Conservation (phyloP, 2,888 invertebrate genomes). For the Xestobium rufovillosum region DNA sequence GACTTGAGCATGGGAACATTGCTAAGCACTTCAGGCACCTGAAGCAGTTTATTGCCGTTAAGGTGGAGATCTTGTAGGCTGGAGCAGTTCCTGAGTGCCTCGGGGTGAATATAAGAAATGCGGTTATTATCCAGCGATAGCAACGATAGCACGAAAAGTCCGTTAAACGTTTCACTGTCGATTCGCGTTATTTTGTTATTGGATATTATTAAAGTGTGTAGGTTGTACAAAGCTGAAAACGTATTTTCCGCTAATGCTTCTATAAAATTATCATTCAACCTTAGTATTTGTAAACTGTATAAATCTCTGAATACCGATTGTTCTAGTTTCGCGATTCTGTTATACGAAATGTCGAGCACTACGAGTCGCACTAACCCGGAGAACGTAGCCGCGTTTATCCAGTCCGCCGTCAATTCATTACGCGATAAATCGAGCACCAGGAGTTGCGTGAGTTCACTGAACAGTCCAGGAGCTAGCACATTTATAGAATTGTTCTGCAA, state of each 20-base stretch:
- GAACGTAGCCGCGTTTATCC: constrained; percentile 76
- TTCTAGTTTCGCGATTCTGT: constrained; percentile 67
- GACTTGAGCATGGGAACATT: constrained; percentile 70
- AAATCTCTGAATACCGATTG: constrained; percentile 69
- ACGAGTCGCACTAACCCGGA: constrained; percentile 67
- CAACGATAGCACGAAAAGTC: constrained; percentile 66
- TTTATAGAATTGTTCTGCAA: constrained; percentile 75
- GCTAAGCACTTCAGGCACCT: constrained; percentile 66
- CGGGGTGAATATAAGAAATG: constrained; percentile 65
- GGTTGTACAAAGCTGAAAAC: constrained; percentile 66
- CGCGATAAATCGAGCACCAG: constrained; percentile 69
- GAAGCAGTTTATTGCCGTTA: constrained; percentile 70
- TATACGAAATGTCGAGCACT: constrained; percentile 69
- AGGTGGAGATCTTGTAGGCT: constrained; percentile 75
- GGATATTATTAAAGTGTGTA: constrained; percentile 73
- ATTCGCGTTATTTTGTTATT: constrained; percentile 70
- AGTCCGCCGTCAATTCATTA: constrained; percentile 73
- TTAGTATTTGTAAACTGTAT: constrained; percentile 70
- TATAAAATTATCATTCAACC: constrained; percentile 72
- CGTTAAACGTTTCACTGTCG: constrained; percentile 68
- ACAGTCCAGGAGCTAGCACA: constrained; percentile 71
- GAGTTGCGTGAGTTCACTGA: constrained; percentile 67
- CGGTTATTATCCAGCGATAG: constrained; percentile 75
- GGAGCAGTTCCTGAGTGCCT: constrained; percentile 70
- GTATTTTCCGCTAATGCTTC: constrained; percentile 71